A percentile compares a stretch with the other conserved stretches of the same genome.
phyloP scores from a whole-genome alignment of 2,888 invertebrate genomes.

The Micoletzkya japonica region DNA sequence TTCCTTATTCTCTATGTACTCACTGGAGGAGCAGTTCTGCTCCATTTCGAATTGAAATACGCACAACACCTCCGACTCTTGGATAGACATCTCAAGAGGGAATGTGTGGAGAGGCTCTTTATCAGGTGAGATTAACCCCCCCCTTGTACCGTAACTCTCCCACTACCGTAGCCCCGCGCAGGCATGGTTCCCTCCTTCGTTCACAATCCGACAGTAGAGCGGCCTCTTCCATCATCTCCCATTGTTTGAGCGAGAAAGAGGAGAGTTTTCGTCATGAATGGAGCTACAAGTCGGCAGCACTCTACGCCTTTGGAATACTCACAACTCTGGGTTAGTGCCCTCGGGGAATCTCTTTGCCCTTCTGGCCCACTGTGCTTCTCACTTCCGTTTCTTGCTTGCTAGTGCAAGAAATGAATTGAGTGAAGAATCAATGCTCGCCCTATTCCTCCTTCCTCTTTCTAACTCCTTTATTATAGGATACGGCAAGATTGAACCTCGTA shows the following conservation, averaged over 20 bases:
- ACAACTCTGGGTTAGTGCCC: slow-evolving; percentile 53
- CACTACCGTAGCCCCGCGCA: too few relatives aligned
- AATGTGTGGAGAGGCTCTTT: slow-evolving; percentile 34
- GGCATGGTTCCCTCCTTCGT: neutral
- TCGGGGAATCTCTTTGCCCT: neutral
- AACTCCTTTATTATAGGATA: slow-evolving; percentile 47
- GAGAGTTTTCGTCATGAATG: slow-evolving; percentile 44
- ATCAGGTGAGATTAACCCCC: slow-evolving; percentile 25
- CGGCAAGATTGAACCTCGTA: slow-evolving; percentile 59
- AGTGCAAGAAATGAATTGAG: too few relatives aligned
- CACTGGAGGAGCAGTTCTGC: slow-evolving; percentile 13
- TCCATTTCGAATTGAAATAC: slow-evolving; percentile 15
- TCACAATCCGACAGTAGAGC: neutral
- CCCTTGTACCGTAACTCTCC: too few relatives aligned
- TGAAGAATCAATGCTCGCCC: too few relatives aligned
- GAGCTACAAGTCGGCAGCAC: slow-evolving; percentile 57
- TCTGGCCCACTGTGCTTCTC: too few relatives aligned
- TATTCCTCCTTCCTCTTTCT: neutral
- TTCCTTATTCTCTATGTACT: slow-evolving; percentile 26
- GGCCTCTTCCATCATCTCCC: neutral
- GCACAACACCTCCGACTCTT: neutral
- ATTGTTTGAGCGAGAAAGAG: neutral
- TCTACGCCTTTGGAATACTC: slow-evolving; percentile 61
- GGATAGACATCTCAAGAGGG: slow-evolving; percentile 7
- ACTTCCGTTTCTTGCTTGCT: too few relatives aligned